These are phyloP conservation scores for Nerophis lumbriciformis DNA, from an alignment of 2,113 vertebrate species.

Conservation along the genomic window DNA sequence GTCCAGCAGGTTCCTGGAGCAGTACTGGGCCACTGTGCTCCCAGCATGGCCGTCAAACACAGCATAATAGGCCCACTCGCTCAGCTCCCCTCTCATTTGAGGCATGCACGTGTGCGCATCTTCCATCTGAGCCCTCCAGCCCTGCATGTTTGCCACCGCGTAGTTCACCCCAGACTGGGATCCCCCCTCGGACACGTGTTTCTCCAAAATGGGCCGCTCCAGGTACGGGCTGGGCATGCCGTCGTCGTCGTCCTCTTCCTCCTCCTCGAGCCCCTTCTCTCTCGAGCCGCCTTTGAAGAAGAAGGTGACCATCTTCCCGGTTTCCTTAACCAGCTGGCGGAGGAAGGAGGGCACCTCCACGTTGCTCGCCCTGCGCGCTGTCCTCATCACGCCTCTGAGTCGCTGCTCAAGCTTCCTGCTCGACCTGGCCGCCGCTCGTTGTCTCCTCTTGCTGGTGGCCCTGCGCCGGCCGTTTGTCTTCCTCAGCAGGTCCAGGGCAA, in stretches of 20 bases:
- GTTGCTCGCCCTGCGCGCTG: conserved; percentile 61
- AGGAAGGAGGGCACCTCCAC: conserved; percentile 75
- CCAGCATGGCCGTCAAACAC: conserved; percentile 78
- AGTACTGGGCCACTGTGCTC: conserved; percentile 71
- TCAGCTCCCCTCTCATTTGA: conserved; percentile 53
- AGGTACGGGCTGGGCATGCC: conserved; percentile 56
- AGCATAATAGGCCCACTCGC: conserved; percentile 74
- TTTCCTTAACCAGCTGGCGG: conserved; percentile 69
- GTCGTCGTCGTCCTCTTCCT: conserved; percentile 59
- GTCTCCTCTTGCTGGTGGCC: conserved; percentile 33
- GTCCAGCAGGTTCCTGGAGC: conserved; percentile 71
- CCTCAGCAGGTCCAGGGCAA: conserved; percentile 59
- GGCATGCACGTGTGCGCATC: conserved; percentile 72
- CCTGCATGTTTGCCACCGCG: conserved; percentile 72
- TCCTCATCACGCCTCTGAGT: conserved; percentile 61
- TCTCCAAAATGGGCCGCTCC: conserved; percentile 64
- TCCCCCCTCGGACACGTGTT: conserved; percentile 65
- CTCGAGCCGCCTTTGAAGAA: conserved; percentile 69
- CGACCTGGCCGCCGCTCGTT: conserved; percentile 29
- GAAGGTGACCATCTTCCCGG: conserved; percentile 71
- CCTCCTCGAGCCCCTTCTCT: conserved; percentile 38
- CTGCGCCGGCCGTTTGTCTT: conserved; percentile 44
- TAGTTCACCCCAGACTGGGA: conserved; percentile 61
- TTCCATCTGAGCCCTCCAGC: conserved; percentile 77
- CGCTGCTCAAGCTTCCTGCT: conserved; percentile 50